These are phyloP conservation scores for Plestiodon gilberti DNA, from an alignment of 2,113 vertebrate species.

Conservation along the genomic window DNA sequence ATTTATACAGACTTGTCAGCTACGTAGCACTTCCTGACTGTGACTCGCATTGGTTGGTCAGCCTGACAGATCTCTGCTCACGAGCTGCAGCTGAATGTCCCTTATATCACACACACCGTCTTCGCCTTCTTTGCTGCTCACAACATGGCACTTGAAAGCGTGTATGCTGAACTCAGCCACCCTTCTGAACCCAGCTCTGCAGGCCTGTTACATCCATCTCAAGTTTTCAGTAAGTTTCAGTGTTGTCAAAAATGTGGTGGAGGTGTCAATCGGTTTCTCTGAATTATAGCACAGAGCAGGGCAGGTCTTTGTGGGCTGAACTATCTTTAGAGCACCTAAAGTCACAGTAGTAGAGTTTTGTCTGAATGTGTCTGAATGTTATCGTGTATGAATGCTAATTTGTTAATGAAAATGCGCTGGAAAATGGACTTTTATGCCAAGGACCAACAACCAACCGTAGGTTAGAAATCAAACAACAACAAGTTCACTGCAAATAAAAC, in stretches of 20 bases:
- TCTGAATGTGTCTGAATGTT: neutral
- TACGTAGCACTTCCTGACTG: neutral
- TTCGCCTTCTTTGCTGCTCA: neutral
- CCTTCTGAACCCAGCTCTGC: neutral
- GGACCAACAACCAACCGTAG: too few relatives aligned
- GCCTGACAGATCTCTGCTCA: neutral
- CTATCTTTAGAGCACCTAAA: neutral
- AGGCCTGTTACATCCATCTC: neutral
- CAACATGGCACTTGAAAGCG: neutral
- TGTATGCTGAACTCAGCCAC: neutral
- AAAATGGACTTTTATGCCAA: neutral
- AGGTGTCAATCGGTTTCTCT: neutral
- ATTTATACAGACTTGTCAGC: neutral
- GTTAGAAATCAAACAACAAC: too few relatives aligned
- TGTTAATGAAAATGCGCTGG: neutral
- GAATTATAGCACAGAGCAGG: neutral
- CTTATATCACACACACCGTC: neutral
- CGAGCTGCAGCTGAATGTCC: neutral
- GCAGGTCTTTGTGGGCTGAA: neutral
- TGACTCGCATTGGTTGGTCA: neutral
- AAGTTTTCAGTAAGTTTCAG: neutral
- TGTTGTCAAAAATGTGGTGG: neutral
- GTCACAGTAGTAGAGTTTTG: neutral
- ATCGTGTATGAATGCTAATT: neutral
- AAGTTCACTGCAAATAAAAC: too few relatives aligned